phyloP scores from a whole-genome alignment of 2,113 vertebrate genomes.

The Urocolius indicus region DNA sequence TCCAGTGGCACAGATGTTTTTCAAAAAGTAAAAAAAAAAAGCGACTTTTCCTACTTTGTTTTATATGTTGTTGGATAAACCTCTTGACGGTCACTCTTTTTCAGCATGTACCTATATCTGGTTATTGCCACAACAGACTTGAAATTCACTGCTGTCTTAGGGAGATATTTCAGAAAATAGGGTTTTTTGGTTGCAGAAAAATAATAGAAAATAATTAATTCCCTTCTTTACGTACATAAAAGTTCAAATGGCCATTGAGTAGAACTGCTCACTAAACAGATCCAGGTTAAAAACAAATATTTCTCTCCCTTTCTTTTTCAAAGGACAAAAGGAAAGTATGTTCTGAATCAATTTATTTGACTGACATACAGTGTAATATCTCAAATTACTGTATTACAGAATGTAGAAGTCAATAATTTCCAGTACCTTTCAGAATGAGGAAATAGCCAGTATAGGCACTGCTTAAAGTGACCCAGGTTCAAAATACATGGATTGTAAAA shows the following conservation, averaged over 20 bases:
- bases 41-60: neutral
- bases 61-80: neutral
- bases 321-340: neutral
- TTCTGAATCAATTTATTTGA: neutral
- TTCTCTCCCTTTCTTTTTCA: neutral
- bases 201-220: neutral
- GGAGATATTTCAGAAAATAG: neutral
- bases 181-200: neutral
- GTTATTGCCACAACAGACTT: neutral
- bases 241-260: neutral
- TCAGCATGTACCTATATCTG: rapidly evolving
- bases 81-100: neutral
- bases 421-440: neutral
- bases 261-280: neutral
- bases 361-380: neutral
- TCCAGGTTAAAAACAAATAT: neutral
- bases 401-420: neutral
- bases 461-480: neutral
- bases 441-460: neutral
- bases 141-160: neutral
- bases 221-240: neutral
- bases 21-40: neutral
- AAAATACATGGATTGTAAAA: rapidly evolving
- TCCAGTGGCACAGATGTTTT: neutral
- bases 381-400: neutral